Evolutionary conservation across 2,888 invertebrate species (phyloP).

Genomic region (Macrosoma leucophasiata): DNA sequence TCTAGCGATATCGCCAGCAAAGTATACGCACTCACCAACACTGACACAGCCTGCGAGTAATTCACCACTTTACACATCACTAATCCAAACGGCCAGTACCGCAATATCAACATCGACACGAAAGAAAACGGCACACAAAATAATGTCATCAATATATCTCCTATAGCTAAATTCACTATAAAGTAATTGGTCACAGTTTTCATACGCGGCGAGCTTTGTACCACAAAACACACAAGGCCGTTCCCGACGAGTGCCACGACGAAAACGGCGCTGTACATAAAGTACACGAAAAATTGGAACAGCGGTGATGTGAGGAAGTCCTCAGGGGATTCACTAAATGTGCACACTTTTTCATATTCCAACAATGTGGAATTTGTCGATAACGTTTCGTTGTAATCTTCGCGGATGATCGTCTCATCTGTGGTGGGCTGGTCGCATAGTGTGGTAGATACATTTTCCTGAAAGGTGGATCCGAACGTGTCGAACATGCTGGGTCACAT

Average conservation of each 20-base stretch:
- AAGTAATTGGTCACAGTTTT: slow-evolving; percentile 95
- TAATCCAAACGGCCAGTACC: slow-evolving; percentile 92
- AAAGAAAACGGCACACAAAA: slow-evolving; percentile 95
- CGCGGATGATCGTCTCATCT: slow-evolving; percentile 25
- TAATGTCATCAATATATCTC: slow-evolving; percentile 92
- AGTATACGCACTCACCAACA: slow-evolving; percentile 91
- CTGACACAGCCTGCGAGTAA: slow-evolving; percentile 87
- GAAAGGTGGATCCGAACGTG: slow-evolving; percentile 31
- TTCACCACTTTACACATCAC: slow-evolving; percentile 88
- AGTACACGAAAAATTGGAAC: slow-evolving; percentile 80
- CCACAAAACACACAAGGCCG: slow-evolving; percentile 90
- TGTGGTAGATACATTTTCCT: slow-evolving; percentile 35
- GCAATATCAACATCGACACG: slow-evolving; percentile 84
- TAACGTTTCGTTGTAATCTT: slow-evolving; percentile 28
- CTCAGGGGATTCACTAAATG: slow-evolving; percentile 31
- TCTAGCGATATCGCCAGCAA: slow-evolving; percentile 93
- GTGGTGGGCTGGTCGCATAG: slow-evolving; percentile 25
- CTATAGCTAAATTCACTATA: slow-evolving; percentile 91
- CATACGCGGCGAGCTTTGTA: slow-evolving; percentile 89
- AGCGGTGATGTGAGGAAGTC: slow-evolving; percentile 58
- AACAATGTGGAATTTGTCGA: slow-evolving; percentile 40
- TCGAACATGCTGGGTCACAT: slow-evolving; percentile 43
- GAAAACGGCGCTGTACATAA: slow-evolving; percentile 83
- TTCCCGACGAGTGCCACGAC: slow-evolving; percentile 83
- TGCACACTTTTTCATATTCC: slow-evolving; percentile 39